Percentiles rank a stretch among this genome's conserved stretches.
phyloP scores from a whole-genome alignment of 2,888 invertebrate genomes.

The Sesia apiformis region DNA sequence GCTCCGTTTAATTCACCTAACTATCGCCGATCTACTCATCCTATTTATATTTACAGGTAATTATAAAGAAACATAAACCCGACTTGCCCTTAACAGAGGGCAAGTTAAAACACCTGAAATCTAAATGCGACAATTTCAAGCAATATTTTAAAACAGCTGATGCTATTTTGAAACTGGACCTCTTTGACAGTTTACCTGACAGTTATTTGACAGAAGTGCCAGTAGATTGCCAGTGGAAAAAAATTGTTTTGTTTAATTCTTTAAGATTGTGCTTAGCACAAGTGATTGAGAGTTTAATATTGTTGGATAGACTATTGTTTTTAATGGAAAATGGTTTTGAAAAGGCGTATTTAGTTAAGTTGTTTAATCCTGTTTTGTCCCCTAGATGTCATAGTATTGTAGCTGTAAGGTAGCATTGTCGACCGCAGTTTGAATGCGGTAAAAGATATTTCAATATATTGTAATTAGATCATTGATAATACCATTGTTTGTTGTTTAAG shows the following conservation, averaged over 20 bases:
- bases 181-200: slow-evolving; percentile 46
- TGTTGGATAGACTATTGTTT: slow-evolving; percentile 87
- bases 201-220: slow-evolving; percentile 26
- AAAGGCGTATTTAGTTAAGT: slow-evolving; percentile 77
- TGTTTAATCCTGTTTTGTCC: slow-evolving; percentile 89
- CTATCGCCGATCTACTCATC: no score
- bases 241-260: slow-evolving; percentile 84
- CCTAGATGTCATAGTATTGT: slow-evolving; percentile 87
- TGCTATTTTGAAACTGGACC: slow-evolving; percentile 72
- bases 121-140: slow-evolving; percentile 76
- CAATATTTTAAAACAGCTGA: slow-evolving; percentile 82
- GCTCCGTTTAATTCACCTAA: background rate
- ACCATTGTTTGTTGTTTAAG: no score
- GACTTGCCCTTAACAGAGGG: slow-evolving; percentile 37
- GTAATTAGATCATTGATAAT: no score
- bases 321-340: slow-evolving; percentile 78
- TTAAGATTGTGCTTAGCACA: slow-evolving; percentile 85
- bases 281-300: slow-evolving; percentile 85
- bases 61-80: slow-evolving; percentile 42
- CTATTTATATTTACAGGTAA: slow-evolving; percentile 37
- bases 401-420: slow-evolving; percentile 55
- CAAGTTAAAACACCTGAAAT: slow-evolving; percentile 77
- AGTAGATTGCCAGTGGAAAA: slow-evolving; percentile 55
- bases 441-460: no score
- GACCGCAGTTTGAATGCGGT: background rate